Evolutionary conservation across 1,140 invertebrate genomes (phyloP).

Genomic region (Drosophila kanapiae): DNA sequence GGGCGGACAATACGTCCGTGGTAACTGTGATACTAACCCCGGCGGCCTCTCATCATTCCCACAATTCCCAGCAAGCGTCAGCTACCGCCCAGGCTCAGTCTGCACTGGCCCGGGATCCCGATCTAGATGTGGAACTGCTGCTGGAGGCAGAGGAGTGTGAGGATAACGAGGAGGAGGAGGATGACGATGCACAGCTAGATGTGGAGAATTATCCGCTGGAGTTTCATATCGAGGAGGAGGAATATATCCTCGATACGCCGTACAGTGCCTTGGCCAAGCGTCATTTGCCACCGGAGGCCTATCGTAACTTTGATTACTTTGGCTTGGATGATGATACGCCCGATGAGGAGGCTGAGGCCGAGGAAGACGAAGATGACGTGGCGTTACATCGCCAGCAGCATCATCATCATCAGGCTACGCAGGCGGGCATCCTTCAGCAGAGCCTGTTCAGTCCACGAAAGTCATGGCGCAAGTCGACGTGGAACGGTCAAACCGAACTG

Average conservation of each 20-base stretch:
- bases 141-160: constrained; percentile 28
- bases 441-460: constrained; percentile 37
- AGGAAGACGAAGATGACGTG: constrained; percentile 17
- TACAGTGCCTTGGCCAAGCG: constrained; percentile 80
- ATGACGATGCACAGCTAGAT: constrained; percentile 27
- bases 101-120: constrained; percentile 5
- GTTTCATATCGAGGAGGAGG: constrained; percentile 58
- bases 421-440: constrained; percentile 7
- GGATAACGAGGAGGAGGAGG: constrained; percentile 25
- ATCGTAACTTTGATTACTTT: constrained; percentile 75
- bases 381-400: background rate
- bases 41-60: constrained; percentile 86
- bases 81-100: constrained; percentile 1
- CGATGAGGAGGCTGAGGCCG: constrained; percentile 32
- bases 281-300: constrained; percentile 73
- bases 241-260: constrained; percentile 62
- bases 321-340: constrained; percentile 55
- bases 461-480: constrained; percentile 55
- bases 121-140: constrained; percentile 47
- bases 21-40: constrained; percentile 97
- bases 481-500: constrained; percentile 17
- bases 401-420: background rate
- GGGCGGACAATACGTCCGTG: constrained; percentile 98
- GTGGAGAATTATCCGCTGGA: constrained; percentile 43
- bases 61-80: background rate